Evolutionary conservation across 1,140 invertebrate genomes (phyloP).

Genomic region (Mizuhopecten yessoensis): DNA sequence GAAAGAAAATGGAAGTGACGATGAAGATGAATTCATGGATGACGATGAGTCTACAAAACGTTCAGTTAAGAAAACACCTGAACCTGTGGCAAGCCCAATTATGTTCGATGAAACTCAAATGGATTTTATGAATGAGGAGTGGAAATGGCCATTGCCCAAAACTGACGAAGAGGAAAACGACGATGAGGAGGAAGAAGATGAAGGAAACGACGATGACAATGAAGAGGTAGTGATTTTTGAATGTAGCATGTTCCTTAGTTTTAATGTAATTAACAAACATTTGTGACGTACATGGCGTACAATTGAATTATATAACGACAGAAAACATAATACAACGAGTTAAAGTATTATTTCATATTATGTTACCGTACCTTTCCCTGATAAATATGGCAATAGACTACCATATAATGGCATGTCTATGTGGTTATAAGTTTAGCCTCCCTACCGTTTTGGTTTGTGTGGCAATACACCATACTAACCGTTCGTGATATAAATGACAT

Average conservation of each 20-base stretch:
- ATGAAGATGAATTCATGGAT: neutral
- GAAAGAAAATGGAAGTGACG: neutral
- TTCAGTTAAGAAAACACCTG: neutral
- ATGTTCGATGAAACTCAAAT: neutral
- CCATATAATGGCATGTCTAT: too few species aligned
- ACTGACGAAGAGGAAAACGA: slow-evolving; percentile 15
- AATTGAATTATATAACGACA: too few species aligned
- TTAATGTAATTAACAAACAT: too few species aligned
- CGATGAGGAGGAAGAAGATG: slow-evolving; percentile 45
- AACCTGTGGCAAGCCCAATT: neutral
- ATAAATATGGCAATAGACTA: too few species aligned
- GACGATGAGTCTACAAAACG: neutral
- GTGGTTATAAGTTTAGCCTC: too few species aligned
- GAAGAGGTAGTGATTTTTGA: slow-evolving; percentile 49
- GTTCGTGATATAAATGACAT: too few species aligned
- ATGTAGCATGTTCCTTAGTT: neutral
- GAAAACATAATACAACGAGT: too few species aligned
- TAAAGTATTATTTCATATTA: too few species aligned
- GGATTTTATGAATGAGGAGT: slow-evolving; percentile 26
- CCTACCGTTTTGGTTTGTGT: too few species aligned
- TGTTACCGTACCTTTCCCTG: too few species aligned
- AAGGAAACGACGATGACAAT: slow-evolving; percentile 42
- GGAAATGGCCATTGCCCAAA: slow-evolving; percentile 45
- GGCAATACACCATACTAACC: too few species aligned
- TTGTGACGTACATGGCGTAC: too few species aligned